Base-by-base conservation (phyloP, 2,797 vertebrate species). In the Arctocebus calabarensis region DNA sequence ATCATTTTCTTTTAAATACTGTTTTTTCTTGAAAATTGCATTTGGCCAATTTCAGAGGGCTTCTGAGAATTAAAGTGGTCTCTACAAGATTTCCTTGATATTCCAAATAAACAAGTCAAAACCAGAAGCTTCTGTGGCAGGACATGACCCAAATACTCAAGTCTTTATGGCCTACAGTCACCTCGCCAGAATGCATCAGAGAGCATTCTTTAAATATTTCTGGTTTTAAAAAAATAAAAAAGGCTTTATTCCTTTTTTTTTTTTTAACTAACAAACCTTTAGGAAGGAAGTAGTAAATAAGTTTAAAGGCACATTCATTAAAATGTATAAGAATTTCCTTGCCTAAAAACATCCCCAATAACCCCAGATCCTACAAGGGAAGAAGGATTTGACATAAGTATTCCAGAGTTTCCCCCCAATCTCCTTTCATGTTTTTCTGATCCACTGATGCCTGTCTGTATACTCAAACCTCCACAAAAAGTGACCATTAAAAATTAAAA, bases 151-250 rank as follows among this genome's bases (percentile, higher is more conserved):
- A 74, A 91, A 84, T 88, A 64, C 61, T 88, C 61, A 84, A 70
- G 91, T 85, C 92, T 94, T 96, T 90, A 95, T 83, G 57, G 70
- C 45, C 92, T 59, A 45, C 61, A 75, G 83, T 91, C 81, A 90
- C 78, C 74, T 91, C 2, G 0, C 77, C 81, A 96, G 86, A 96
- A 94, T 71, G 66, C 20, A 81, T 52, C 40, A 84, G 61, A 85
- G 83, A 87, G 3, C 84, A 96, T 96, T 97, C 96, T 88, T 96
- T 61, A 96, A 92, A 96, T 96, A 93, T 81, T 97, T 97, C 78
- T 92, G 62, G 61, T 37, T 52, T 23, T 29, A 43, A 68, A 90
- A 34, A 45, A 62, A 87, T 85, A 66, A 45, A 17, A 13, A 83
- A 48, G 20, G 1, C 64, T 85, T 87, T 62, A 45, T 91, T 82